phyloP scores from a whole-genome alignment of 2,888 invertebrate genomes.

The Lithophane ornitopus region DNA sequence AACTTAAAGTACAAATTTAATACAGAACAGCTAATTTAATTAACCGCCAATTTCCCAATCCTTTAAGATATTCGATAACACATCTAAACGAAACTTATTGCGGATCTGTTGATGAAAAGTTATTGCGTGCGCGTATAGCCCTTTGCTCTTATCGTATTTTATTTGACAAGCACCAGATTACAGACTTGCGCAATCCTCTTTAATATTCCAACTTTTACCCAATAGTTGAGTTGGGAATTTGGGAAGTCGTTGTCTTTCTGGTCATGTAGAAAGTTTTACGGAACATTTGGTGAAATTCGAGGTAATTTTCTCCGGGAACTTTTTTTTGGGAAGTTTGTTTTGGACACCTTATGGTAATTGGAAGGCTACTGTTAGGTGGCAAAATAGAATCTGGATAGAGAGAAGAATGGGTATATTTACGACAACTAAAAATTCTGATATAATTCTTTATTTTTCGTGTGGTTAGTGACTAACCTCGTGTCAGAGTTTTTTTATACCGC shows the following conservation, averaged over 20 bases:
- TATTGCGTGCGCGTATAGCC: slow-evolving; percentile 29
- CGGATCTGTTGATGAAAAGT: slow-evolving; percentile 29
- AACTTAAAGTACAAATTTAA: background rate
- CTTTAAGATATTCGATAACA: slow-evolving; percentile 27
- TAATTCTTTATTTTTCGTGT: no score
- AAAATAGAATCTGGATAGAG: background rate
- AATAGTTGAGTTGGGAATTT: slow-evolving; percentile 17
- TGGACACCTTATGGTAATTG: slow-evolving; percentile 26
- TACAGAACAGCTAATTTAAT: background rate
- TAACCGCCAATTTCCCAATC: slow-evolving; percentile 26
- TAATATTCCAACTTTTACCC: slow-evolving; percentile 18
- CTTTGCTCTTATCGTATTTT: slow-evolving; percentile 46
- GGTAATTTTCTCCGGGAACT: slow-evolving; percentile 17
- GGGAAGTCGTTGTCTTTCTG: slow-evolving; percentile 33
- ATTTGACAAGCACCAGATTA: slow-evolving; percentile 39
- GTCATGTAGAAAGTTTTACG: slow-evolving; percentile 44
- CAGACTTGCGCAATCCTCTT: slow-evolving; percentile 25
- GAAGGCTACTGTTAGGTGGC: background rate
- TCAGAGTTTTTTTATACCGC: no score
- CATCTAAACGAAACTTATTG: slow-evolving; percentile 48
- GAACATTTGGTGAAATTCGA: slow-evolving; percentile 15
- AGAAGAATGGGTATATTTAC: background rate
- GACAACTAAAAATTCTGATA: background rate
- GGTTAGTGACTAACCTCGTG: no score
- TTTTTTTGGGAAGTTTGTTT: slow-evolving; percentile 14